A percentile compares a stretch with the other conserved stretches of the same genome.
Evolutionary conservation across 1,140 invertebrate genomes (phyloP).

Genomic region (Matsumurasca onukii): DNA sequence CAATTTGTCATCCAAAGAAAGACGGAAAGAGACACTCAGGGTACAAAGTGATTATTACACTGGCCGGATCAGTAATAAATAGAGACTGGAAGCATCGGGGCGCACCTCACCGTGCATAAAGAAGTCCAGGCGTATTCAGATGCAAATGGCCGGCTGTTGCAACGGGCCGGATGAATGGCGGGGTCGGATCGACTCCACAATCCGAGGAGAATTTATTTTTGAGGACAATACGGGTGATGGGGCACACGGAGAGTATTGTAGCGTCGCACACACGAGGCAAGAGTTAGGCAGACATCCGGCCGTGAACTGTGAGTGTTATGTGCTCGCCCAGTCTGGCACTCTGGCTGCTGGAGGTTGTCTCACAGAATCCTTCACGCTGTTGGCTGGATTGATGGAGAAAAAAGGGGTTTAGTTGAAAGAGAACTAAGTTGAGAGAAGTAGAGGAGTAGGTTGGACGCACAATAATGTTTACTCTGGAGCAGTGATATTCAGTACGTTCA

Average conservation of each 20-base stretch:
- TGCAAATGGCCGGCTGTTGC: slow-evolving; percentile 13
- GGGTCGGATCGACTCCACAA: slow-evolving; percentile 7
- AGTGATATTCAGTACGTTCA: no score
- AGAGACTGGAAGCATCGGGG: slow-evolving; percentile 16
- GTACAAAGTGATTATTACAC: slow-evolving; percentile 26
- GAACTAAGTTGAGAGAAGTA: no score
- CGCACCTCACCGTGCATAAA: slow-evolving; percentile 6
- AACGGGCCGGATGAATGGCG: neutral
- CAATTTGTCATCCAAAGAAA: slow-evolving; percentile 26
- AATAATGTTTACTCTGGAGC: no score
- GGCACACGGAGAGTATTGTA: neutral
- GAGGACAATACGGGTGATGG: neutral
- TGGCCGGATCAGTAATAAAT: slow-evolving; percentile 21
- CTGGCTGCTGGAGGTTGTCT: no score
- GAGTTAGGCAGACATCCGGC: neutral
- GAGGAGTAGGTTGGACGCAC: no score
- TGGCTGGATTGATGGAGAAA: no score
- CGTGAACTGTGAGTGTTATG: neutral
- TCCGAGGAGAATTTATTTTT: slow-evolving; percentile 27
- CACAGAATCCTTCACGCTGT: no score
- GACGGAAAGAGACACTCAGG: slow-evolving; percentile 14
- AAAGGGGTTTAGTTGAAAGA: no score
- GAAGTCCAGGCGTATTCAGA: slow-evolving; percentile 18
- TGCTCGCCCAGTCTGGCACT: no score
- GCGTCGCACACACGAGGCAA: neutral